phyloP scores from a whole-genome alignment of 64 coral and sea anemone species.

The Pachyseris speciosa region DNA sequence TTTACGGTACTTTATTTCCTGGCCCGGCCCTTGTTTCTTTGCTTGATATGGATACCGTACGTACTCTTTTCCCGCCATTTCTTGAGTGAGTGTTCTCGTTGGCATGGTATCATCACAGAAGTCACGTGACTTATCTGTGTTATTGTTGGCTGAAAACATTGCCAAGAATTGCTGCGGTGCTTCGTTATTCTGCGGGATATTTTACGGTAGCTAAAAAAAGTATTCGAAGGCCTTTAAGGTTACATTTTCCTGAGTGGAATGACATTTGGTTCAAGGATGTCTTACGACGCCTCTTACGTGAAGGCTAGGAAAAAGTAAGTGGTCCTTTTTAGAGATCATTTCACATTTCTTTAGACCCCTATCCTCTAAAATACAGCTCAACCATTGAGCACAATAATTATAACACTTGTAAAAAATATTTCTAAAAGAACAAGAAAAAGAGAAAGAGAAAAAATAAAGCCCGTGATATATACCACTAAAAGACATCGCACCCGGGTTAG shows the following conservation, averaged over 20 bases:
- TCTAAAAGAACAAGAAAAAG: too few species aligned
- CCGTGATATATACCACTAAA: too few species aligned
- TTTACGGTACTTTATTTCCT: too few species aligned
- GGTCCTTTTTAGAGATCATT: too few species aligned
- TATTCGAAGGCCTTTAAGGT: neutral
- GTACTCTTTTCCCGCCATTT: conserved; percentile 14
- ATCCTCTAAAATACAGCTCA: too few species aligned
- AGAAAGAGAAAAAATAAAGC: too few species aligned
- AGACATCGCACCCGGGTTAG: too few species aligned
- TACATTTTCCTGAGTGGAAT: conserved; percentile 32
- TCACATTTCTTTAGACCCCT: too few species aligned
- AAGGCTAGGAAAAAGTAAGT: conserved; percentile 71
- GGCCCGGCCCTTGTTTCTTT: too few species aligned
- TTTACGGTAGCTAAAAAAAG: neutral
- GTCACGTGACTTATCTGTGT: conserved; percentile 21
- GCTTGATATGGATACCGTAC: too few species aligned
- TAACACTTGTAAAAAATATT: too few species aligned
- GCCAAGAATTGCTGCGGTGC: neutral
- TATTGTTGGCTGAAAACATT: neutral
- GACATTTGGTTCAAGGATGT: conserved; percentile 71
- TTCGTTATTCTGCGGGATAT: neutral
- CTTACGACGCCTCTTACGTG: conserved; percentile 66
- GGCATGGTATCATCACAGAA: conserved; percentile 32
- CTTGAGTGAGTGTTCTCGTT: neutral
- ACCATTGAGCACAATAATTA: too few species aligned